Evolutionary conservation across 1,140 invertebrate genomes (phyloP).

Genomic region (Drosophila varians): DNA sequence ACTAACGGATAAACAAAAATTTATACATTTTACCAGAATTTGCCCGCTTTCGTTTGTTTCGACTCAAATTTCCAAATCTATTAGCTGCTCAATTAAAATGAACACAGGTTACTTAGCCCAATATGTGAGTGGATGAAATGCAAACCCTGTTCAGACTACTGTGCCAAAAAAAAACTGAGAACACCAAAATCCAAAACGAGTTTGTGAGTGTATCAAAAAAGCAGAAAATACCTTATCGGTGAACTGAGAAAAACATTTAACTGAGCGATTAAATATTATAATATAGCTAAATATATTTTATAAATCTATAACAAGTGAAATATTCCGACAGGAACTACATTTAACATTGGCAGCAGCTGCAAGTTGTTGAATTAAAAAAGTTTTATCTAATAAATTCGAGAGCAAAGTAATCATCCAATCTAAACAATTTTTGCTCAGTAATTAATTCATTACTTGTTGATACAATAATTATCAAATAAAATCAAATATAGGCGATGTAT

Average conservation of each 20-base stretch:
- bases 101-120: slow-evolving; percentile 8
- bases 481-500: slow-evolving; percentile 29
- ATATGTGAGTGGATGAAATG: slow-evolving; percentile 5
- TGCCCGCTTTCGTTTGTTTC: slow-evolving; percentile 40
- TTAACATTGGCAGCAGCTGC: slow-evolving; percentile 24
- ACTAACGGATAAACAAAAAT: slow-evolving; percentile 32
- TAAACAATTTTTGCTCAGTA: slow-evolving; percentile 60
- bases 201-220: slow-evolving; percentile 44
- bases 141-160: slow-evolving; percentile 34
- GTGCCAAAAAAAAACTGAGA: slow-evolving; percentile 48
- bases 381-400: slow-evolving; percentile 39
- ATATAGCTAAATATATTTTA: slow-evolving; percentile 53
- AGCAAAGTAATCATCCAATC: slow-evolving; percentile 36
- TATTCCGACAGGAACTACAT: slow-evolving; percentile 7
- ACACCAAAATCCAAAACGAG: slow-evolving; percentile 32
- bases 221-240: slow-evolving; percentile 17
- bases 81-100: slow-evolving; percentile 58
- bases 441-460: slow-evolving; percentile 32
- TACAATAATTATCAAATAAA: slow-evolving; percentile 23
- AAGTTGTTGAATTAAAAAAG: slow-evolving; percentile 39
- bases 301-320: slow-evolving; percentile 39
- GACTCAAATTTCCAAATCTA: slow-evolving; percentile 54
- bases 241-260: slow-evolving; percentile 46
- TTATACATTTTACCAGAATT: slow-evolving; percentile 11
- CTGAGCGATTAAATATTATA: slow-evolving; percentile 45